Conservation (phyloP, 1,140 invertebrate species). For the Cherax destructor region DNA sequence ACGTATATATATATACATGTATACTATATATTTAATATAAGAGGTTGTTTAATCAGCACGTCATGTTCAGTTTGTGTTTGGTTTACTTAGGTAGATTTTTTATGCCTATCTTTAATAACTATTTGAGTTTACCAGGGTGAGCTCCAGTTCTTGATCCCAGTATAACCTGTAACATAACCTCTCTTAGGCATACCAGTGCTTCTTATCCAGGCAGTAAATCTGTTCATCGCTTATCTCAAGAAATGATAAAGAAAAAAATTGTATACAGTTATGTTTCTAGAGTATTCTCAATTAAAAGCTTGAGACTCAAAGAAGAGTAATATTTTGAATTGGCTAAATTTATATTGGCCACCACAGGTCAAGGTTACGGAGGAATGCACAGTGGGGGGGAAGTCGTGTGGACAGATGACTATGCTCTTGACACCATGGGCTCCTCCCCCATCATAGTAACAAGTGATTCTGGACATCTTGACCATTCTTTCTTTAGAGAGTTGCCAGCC, state of each 20-base stretch:
- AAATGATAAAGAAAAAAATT: background rate
- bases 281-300: background rate
- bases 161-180: background rate
- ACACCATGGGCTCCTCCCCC: slow-evolving; percentile 7
- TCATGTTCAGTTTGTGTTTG: background rate
- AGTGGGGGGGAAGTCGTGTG: slow-evolving; percentile 27
- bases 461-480: background rate
- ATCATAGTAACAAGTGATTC: slow-evolving; percentile 3
- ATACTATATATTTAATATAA: background rate
- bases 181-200: background rate
- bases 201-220: background rate
- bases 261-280: background rate
- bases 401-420: slow-evolving; percentile 22
- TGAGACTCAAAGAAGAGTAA: background rate
- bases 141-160: background rate
- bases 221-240: background rate
- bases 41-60: too few relatives aligned
- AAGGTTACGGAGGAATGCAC: slow-evolving; percentile 32
- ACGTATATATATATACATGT: too few relatives aligned
- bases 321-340: background rate
- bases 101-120: background rate
- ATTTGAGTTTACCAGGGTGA: background rate
- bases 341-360: slow-evolving; percentile 48
- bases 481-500: slow-evolving; percentile 16
- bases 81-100: background rate